Evolutionary conservation across 2,113 vertebrate species (phyloP).

Genomic region (Brienomyrus longianalis): DNA sequence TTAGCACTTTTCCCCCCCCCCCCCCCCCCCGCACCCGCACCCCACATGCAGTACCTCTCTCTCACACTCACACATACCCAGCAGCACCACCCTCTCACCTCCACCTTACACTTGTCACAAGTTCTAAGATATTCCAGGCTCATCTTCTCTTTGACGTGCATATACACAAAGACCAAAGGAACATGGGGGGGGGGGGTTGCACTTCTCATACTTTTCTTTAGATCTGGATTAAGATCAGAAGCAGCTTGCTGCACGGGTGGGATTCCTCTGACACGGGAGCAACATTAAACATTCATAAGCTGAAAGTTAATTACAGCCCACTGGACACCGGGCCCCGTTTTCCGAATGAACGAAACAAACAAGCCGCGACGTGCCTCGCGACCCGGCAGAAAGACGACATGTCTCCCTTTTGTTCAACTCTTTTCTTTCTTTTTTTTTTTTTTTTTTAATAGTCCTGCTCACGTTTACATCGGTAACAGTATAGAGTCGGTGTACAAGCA

Average conservation of each 20-base stretch:
- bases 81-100: constrained; percentile 24
- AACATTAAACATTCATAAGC: constrained; percentile 26
- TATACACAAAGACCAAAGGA: constrained; percentile 15
- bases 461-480: constrained; percentile 38
- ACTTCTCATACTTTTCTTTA: constrained; percentile 30
- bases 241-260: neutral
- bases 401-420: constrained; percentile 13
- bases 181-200: constrained; percentile 37
- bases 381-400: neutral
- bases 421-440: constrained; percentile 27
- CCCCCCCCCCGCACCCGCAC: constrained; percentile 42
- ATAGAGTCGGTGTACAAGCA: constrained; percentile 37
- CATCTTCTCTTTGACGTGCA: neutral
- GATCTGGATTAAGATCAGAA: neutral
- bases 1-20: constrained; percentile 55
- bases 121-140: neutral
- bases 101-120: neutral
- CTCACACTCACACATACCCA: constrained; percentile 40
- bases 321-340: constrained; percentile 6
- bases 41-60: constrained; percentile 24
- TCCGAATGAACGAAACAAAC: constrained; percentile 32
- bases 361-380: constrained; percentile 27
- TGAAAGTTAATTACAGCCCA: constrained; percentile 16
- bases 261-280: neutral
- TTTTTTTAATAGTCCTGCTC: constrained; percentile 31